Percentiles rank a stretch among this genome's conserved stretches.
phyloP scores from a whole-genome alignment of 2,888 invertebrate genomes.

The Rhingia campestris region DNA sequence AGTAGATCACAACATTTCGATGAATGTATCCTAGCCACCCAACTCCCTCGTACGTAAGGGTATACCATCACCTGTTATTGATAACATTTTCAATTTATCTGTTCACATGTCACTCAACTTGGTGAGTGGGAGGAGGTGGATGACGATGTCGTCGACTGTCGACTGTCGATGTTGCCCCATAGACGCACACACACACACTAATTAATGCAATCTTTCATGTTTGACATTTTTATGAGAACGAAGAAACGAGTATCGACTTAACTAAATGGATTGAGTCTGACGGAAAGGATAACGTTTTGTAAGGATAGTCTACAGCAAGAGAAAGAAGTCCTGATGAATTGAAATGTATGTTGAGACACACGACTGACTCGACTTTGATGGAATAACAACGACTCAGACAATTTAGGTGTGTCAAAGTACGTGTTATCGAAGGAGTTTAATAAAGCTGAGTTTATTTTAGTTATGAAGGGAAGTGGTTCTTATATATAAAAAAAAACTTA shows the following conservation, averaged over 20 bases:
- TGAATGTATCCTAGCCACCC: background rate
- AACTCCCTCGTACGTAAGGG: background rate
- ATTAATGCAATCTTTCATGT: slow-evolving; percentile 69
- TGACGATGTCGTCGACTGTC: background rate
- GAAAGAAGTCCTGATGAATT: too few species aligned
- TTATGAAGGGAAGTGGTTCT: too few species aligned
- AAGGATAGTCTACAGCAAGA: too few species aligned
- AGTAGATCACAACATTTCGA: slow-evolving; percentile 56
- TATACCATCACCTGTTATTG: slow-evolving; percentile 44
- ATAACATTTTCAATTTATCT: slow-evolving; percentile 65
- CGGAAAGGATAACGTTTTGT: slow-evolving; percentile 7
- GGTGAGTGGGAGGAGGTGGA: background rate
- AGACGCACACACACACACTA: slow-evolving; percentile 33
- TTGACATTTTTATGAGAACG: slow-evolving; percentile 47
- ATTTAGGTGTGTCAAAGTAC: too few species aligned
- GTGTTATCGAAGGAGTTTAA: too few species aligned
- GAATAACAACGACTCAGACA: too few species aligned
- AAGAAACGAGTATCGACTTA: background rate
- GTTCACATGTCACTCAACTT: slow-evolving; percentile 58
- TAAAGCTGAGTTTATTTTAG: too few species aligned
- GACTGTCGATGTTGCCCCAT: background rate
- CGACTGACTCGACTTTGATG: too few species aligned
- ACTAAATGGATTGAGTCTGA: background rate
- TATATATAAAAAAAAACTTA: too few species aligned
- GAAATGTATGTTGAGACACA: too few species aligned